A percentile compares a stretch with the other conserved stretches of the same genome.
phyloP scores from a whole-genome alignment of 2,888 invertebrate genomes.

The Bugula neritina region DNA sequence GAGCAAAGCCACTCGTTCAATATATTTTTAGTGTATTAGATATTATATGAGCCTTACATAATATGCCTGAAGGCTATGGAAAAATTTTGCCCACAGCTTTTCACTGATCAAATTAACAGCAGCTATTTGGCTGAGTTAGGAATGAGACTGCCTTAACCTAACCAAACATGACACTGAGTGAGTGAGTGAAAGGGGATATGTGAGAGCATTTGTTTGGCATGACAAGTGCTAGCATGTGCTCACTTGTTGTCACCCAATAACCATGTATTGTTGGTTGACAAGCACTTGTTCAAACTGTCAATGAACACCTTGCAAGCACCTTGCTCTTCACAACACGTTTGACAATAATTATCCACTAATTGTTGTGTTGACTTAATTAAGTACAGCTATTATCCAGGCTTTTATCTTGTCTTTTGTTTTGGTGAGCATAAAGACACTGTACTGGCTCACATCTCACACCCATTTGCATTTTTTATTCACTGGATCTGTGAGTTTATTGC shows the following conservation, averaged over 20 bases:
- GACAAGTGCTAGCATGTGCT: background rate
- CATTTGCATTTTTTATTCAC: background rate
- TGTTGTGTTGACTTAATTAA: conserved; percentile 15
- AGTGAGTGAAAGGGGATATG: background rate
- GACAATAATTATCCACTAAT: conserved; percentile 11
- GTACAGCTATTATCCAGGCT: background rate
- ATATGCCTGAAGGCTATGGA: too few species aligned
- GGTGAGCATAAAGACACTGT: background rate
- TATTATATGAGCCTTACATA: too few species aligned
- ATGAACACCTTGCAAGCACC: background rate
- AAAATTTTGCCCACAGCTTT: too few species aligned
- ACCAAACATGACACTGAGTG: background rate
- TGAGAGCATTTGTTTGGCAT: background rate
- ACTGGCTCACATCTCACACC: background rate
- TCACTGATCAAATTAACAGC: too few species aligned
- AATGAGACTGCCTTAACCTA: background rate
- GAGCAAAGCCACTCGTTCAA: too few species aligned
- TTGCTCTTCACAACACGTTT: background rate
- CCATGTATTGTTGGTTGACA: background rate
- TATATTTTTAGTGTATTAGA: too few species aligned
- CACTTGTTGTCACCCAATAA: background rate
- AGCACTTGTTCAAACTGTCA: background rate
- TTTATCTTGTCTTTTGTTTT: conserved; percentile 4
- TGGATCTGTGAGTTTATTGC: too few species aligned
- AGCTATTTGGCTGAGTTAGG: too few species aligned